Evolutionary conservation across 64 coral and sea anemone species (phyloP), one percentile per base, ranked within the genome.

Genomic region (Astreopora myriophthalma): DNA sequence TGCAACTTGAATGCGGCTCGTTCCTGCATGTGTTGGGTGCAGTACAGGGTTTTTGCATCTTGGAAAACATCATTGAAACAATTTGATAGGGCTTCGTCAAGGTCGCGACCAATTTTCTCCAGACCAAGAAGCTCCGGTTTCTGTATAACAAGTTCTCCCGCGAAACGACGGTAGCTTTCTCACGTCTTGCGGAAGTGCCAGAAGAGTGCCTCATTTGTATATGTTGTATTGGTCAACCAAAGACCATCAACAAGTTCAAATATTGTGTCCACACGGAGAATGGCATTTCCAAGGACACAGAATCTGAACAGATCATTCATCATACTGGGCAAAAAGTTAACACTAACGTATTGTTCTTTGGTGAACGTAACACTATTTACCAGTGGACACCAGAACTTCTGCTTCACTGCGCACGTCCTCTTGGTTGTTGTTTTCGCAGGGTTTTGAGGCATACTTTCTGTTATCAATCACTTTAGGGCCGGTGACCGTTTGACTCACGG

Each of bases 11-110:
- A 40, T 36, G 30, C 34, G 29, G 83, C 67, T 13, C 63, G 42
- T 38, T 91, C 89, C 60, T 92, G 70, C 32, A 85, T 85, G 44
- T 85, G 89, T 85, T 85, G 81, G 52, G 81, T 85, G 30, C 81
- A 85, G 20, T 39, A 67, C 52, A 85, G 52, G 62, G 13, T 55
- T 85, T 67, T 85, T 23, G 81, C 58, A 85, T 39, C 52, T 85
- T 67, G 13, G n/a, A 85, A 85, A 35, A 85, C 33, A 38, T 85
- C 58, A 31, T 4, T 85, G 33, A 67, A 58, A 23, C 60, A 8
- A 61, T 67, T 85, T 49, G 81, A 38, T 55, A 68, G 55, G 81
- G 60, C 81, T 85, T 60, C 34, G 62, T 85, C 52, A 67, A 85
- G 81, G 55, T 85, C 81, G 22, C 9, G 48, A 17, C 60, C 81